Base-by-base conservation (phyloP, 2,113 vertebrate genomes). In the Oreocharis arfaki region DNA sequence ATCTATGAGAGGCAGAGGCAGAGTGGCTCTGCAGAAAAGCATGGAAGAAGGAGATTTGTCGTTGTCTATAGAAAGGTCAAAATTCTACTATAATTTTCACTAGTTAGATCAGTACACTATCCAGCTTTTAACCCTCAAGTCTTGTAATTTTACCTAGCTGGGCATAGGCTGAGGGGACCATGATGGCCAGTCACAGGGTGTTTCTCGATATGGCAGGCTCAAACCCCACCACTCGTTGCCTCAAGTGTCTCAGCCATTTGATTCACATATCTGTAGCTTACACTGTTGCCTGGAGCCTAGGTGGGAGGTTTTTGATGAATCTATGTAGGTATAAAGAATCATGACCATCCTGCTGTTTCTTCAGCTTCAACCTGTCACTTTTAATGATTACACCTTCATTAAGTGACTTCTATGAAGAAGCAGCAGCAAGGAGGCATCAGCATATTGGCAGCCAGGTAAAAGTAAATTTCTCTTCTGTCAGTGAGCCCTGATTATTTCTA, bases 131-230 rank as follows among this genome's bases (percentile, higher is more conserved):
- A 49, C 6, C 30, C 44, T 55, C 15, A 50, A 11, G 10, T 5
- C 6, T 65, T 7, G 7, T n/a, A 20, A 37, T 60, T 85, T 84
- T 56, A 49, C 6, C 20, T 19, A 23, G 3, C 5, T 27, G 35
- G 27, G 4, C 1, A 1, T 4, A 53, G 23, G 5, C 16, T 76
- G 50, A 64, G 16, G 18, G 56, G 24, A 44, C 28, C 9, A 50
- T 7, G 6, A 17, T 21, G 9, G 2, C 16, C 16, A 27, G 3
- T 39, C 71, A 18, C 0, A 57, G 15, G 17, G 2, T 50, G 1
- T 30, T 59, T 59, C 19, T 83, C 65, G 78, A 19, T 18, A 59
- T 3, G 4, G 6, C 26, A 60, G 13, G 5, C 44, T 84, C n/a
- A 73, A 57, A 52, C 47, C 1, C 1, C 33, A 42, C 6, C 26